Evolutionary conservation across 2,113 vertebrate species (phyloP).

Genomic region (Oreochromis aureus): DNA sequence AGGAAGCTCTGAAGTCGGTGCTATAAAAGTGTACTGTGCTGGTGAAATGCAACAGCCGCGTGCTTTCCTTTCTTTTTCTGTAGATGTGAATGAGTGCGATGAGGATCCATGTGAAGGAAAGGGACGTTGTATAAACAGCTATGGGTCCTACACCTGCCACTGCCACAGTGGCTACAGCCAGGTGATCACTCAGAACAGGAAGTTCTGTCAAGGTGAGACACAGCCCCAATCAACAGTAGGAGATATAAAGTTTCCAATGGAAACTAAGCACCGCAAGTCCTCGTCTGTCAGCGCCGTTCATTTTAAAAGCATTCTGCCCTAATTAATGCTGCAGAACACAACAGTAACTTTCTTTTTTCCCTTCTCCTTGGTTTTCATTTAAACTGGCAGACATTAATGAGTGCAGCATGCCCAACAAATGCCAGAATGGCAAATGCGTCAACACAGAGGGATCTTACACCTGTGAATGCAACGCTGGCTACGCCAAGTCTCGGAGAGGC

Average conservation of each 20-base stretch:
- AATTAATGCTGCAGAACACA: constrained; percentile 37
- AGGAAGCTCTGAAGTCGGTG: neutral
- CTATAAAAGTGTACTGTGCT: neutral
- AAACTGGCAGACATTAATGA: constrained; percentile 80
- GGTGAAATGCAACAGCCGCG: neutral
- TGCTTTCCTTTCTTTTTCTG: neutral
- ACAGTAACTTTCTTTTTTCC: constrained; percentile 37
- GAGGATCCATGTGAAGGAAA: constrained; percentile 79
- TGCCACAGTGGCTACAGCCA: constrained; percentile 83
- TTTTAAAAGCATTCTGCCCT: constrained; percentile 20
- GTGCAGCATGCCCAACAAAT: constrained; percentile 80
- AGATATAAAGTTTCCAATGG: neutral
- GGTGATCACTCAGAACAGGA: constrained; percentile 71
- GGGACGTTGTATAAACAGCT: constrained; percentile 82
- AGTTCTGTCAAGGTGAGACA: constrained; percentile 85
- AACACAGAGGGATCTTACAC: constrained; percentile 86
- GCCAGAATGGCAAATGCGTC: constrained; percentile 79
- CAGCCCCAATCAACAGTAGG: neutral
- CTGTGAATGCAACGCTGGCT: constrained; percentile 85
- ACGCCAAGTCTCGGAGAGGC: constrained; percentile 74
- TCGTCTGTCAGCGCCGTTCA: constrained; percentile 19
- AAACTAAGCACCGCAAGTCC: neutral
- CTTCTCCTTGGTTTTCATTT: constrained; percentile 23
- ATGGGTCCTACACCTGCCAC: constrained; percentile 85
- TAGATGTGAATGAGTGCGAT: constrained; percentile 88